phyloP scores from a whole-genome alignment of 1,140 invertebrate species.

The Cataglyphis hispanica region DNA sequence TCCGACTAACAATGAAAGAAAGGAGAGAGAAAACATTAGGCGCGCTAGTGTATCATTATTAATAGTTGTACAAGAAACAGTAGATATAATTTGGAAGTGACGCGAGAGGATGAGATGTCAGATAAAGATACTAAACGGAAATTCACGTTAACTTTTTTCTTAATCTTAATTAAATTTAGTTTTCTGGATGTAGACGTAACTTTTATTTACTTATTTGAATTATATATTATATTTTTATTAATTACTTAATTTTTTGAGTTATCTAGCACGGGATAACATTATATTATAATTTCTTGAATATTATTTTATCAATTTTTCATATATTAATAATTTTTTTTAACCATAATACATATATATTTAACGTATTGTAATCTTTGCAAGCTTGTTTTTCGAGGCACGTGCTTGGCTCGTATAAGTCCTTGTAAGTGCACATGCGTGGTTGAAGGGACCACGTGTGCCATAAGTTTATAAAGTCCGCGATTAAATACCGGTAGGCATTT shows the following conservation, averaged over 20 bases:
- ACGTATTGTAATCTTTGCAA: constrained; percentile 2
- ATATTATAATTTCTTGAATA: not conserved
- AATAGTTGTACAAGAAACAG: constrained; percentile 39
- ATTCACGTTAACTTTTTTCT: not conserved
- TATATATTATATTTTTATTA: not conserved
- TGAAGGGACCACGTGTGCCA: constrained; percentile 63
- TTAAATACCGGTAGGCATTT: constrained; percentile 45
- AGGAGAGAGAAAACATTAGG: not conserved
- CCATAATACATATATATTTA: not conserved
- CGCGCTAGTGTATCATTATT: constrained; percentile 28
- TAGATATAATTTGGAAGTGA: constrained; percentile 11
- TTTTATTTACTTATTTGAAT: not conserved
- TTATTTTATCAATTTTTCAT: not conserved
- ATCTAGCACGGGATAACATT: not conserved
- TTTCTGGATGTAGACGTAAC: too few relatives aligned
- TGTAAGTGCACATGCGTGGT: constrained; percentile 13
- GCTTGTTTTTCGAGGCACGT: not conserved
- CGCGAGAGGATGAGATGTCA: not conserved
- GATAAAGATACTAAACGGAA: not conserved
- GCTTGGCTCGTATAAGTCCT: not conserved
- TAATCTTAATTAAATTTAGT: constrained; percentile 17
- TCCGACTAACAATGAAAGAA: not conserved
- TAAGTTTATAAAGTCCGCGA: constrained; percentile 65
- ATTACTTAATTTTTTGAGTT: not conserved
- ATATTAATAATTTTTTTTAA: not conserved